phyloP scores from a whole-genome alignment of 2,797 vertebrate species.

The Monodelphis domestica region DNA sequence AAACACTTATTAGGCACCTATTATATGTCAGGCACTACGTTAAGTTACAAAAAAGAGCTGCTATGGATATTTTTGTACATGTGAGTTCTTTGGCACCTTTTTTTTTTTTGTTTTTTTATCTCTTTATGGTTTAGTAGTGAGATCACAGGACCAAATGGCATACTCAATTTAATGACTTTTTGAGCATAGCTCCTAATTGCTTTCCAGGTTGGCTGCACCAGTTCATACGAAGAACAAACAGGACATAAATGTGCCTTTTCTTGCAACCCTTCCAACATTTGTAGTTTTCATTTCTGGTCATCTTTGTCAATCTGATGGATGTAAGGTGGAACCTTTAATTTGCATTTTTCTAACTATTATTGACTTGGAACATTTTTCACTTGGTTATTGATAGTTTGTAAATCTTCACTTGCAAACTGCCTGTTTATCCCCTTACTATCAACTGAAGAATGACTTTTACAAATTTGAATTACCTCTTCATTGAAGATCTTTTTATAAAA shows the following conservation, averaged over 20 bases:
- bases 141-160: not conserved
- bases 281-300: not conserved
- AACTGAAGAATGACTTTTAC: not conserved
- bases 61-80: not conserved
- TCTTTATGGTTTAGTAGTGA: not conserved
- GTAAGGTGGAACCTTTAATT: not conserved
- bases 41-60: not conserved
- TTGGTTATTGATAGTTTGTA: not conserved
- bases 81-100: not conserved
- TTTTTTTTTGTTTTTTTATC: not conserved
- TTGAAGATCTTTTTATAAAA: not conserved
- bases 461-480: not conserved
- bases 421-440: not conserved
- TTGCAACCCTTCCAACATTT: not conserved
- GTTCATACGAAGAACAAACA: not conserved
- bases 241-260: not conserved
- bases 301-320: not conserved
- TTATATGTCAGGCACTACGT: not conserved
- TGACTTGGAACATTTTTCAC: not conserved
- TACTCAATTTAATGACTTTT: not conserved
- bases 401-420: not conserved
- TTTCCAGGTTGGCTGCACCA: not conserved
- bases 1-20: not conserved
- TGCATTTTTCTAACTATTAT: not conserved
- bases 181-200: not conserved